Evolutionary conservation across 2,888 invertebrate species (phyloP).

Genomic region (Brachylomia viminalis): DNA sequence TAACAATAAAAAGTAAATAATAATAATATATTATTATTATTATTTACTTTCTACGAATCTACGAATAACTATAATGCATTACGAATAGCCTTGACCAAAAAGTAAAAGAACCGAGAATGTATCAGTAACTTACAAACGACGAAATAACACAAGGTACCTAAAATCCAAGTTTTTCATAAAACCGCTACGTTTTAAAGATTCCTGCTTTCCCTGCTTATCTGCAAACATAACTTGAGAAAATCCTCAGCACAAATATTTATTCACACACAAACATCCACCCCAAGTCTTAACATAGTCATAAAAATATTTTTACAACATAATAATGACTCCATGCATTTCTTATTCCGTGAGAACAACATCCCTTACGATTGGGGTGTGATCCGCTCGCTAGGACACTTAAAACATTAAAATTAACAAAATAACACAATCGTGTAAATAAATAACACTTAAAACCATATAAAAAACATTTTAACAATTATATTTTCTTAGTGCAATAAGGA

Average conservation of each 20-base stretch:
- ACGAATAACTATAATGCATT: too few relatives aligned
- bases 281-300: slow-evolving; percentile 49
- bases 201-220: background rate
- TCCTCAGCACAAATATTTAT: slow-evolving; percentile 19
- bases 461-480: slow-evolving; percentile 40
- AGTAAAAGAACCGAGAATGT: background rate
- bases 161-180: slow-evolving; percentile 1
- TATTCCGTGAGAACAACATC: slow-evolving; percentile 80
- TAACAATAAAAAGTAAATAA: background rate
- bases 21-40: too few relatives aligned
- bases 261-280: slow-evolving; percentile 35
- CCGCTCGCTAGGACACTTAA: slow-evolving; percentile 78
- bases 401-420: slow-evolving; percentile 83
- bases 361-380: slow-evolving; percentile 87
- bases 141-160: background rate
- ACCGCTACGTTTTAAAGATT: background rate
- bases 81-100: too few relatives aligned
- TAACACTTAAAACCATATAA: slow-evolving; percentile 59
- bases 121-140: background rate
- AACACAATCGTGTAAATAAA: slow-evolving; percentile 79
- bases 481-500: slow-evolving; percentile 36
- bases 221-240: slow-evolving; percentile 8
- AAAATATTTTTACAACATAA: slow-evolving; percentile 60
- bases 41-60: too few relatives aligned
- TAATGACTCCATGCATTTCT: slow-evolving; percentile 74